Percentiles rank a stretch among this genome's conserved stretches.
phyloP scores from a whole-genome alignment of 2,113 vertebrate genomes.

The Mirza zaza region DNA sequence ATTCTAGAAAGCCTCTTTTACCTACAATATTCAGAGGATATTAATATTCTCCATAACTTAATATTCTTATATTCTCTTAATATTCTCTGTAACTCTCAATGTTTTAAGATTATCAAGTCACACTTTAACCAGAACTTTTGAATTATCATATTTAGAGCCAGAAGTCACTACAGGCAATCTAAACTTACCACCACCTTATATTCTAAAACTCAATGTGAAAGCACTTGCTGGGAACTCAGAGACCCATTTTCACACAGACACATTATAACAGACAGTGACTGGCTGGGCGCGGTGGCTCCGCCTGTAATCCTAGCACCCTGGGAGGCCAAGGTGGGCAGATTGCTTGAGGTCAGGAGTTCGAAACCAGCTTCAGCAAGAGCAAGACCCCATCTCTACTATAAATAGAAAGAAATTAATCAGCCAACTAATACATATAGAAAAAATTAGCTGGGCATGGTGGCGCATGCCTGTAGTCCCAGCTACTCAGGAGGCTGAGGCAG shows the following conservation, averaged over 20 bases:
- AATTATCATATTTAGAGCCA: neutral
- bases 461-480: no score
- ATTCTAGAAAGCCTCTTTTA: neutral
- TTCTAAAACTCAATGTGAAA: neutral
- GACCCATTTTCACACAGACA: neutral
- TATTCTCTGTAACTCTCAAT: neutral
- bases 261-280: neutral
- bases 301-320: no score
- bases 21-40: neutral
- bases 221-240: neutral
- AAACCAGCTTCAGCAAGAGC: no score
- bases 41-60: neutral
- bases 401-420: no score
- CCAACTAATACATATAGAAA: no score
- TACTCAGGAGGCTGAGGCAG: no score
- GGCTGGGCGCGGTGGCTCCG: no score
- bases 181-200: neutral
- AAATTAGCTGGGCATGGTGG: no score
- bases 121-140: neutral
- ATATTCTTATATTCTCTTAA: no score
- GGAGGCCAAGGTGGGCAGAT: accelerated
- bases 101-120: neutral
- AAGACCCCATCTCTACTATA: no score
- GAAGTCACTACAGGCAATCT: neutral
- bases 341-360: no score